Conservation (phyloP, 2,888 invertebrate genomes). For the Netelia inedita region DNA sequence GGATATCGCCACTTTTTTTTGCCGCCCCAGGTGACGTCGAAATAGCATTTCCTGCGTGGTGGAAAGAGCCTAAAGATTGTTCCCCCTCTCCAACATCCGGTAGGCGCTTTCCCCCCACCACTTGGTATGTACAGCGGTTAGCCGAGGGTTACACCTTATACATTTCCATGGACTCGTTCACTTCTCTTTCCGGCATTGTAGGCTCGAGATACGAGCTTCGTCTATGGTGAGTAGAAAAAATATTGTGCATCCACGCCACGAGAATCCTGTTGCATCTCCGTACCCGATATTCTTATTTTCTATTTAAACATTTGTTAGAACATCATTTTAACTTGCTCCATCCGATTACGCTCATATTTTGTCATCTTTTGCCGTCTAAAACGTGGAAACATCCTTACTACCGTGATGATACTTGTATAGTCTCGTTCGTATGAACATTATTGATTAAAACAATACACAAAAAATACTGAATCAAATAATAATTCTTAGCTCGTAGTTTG, state of each 20-base stretch:
- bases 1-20: neutral
- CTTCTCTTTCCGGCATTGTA: conserved; percentile 28
- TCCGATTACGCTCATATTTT: conserved; percentile 44
- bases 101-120: neutral
- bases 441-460: conserved; percentile 74
- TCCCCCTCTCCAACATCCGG: neutral
- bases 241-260: conserved; percentile 20
- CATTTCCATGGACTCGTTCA: conserved; percentile 46
- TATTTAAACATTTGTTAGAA: neutral
- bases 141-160: neutral
- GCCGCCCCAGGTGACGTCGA: neutral
- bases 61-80: neutral
- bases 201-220: neutral
- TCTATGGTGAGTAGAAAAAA: conserved; percentile 38
- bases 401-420: conserved; percentile 78
- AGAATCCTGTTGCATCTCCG: conserved; percentile 54
- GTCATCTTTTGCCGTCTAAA: neutral
- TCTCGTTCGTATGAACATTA: conserved; percentile 82
- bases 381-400: neutral
- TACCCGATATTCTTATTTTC: neutral
- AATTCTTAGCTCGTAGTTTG: neutral
- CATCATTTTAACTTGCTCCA: neutral
- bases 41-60: neutral
- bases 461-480: conserved; percentile 62
- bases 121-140: neutral